Percentiles rank a stretch among this genome's conserved stretches.
Evolutionary conservation across 2,797 vertebrate genomes (phyloP).

Genomic region (Chelidonichthys spinosus): DNA sequence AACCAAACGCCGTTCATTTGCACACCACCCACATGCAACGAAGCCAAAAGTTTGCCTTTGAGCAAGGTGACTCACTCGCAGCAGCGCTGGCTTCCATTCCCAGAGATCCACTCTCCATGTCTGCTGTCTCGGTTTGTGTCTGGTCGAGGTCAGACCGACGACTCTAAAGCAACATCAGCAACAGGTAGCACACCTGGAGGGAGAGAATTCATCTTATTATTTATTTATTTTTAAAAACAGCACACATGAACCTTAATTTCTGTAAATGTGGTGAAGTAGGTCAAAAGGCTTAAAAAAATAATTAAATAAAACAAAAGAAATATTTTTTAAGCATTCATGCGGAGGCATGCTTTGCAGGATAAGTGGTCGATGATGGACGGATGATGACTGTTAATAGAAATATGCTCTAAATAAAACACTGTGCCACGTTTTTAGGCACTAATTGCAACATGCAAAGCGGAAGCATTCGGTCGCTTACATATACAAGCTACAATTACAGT

Average conservation of each 20-base stretch:
- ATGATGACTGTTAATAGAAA: neutral
- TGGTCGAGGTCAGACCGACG: slow-evolving; percentile 44
- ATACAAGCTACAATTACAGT: neutral
- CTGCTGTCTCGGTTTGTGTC: slow-evolving; percentile 6
- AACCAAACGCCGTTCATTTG: neutral
- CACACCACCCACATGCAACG: neutral
- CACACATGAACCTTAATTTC: neutral
- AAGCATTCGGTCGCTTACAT: neutral
- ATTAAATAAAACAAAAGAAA: neutral
- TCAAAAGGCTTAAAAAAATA: neutral
- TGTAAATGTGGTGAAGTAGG: neutral
- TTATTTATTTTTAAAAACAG: neutral
- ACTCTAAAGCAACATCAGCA: slow-evolving; percentile 50
- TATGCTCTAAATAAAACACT: neutral
- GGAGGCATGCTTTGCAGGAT: neutral
- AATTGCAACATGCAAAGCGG: neutral
- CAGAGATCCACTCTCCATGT: slow-evolving; percentile 60
- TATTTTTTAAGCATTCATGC: neutral
- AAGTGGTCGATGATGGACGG: too few species aligned
- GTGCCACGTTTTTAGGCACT: neutral
- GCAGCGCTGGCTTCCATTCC: slow-evolving; percentile 42
- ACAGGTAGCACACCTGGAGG: slow-evolving; percentile 40
- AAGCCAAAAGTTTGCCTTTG: neutral
- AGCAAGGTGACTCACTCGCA: slow-evolving; percentile 44
- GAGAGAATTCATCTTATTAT: neutral